phyloP scores from a whole-genome alignment of 2,888 invertebrate genomes.

The Mythimna lalbum region DNA sequence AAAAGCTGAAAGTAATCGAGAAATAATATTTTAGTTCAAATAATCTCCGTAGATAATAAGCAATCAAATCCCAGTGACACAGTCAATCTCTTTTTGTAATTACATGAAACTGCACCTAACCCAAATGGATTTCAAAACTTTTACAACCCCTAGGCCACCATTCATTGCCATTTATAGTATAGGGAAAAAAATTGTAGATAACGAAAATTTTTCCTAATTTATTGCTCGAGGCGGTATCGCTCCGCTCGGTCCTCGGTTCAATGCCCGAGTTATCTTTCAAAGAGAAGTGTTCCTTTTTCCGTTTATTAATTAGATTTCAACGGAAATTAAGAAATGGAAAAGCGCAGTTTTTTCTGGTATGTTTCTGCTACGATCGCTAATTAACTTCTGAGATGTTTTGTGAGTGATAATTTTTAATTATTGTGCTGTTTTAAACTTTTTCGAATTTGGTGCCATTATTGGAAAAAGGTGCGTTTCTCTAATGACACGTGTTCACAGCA shows the following conservation, averaged over 20 bases:
- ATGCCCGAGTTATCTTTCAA: conserved; percentile 68
- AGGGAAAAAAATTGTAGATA: conserved; percentile 46
- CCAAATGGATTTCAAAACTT: conserved; percentile 34
- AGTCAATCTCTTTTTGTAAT: neutral
- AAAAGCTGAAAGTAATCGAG: too few species aligned
- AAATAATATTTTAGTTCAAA: too few species aligned
- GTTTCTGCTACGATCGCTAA: conserved; percentile 39
- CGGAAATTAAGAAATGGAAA: conserved; percentile 66
- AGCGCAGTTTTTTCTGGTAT: conserved; percentile 57
- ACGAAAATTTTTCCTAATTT: conserved; percentile 62
- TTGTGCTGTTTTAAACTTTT: conserved; percentile 2
- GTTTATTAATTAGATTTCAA: conserved; percentile 65
- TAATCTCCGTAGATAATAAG: too few species aligned
- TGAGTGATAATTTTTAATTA: conserved; percentile 26
- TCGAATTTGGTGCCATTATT: neutral
- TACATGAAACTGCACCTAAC: neutral
- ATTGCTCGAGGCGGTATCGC: conserved; percentile 61
- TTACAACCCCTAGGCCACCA: conserved; percentile 19
- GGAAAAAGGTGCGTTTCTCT: too few species aligned
- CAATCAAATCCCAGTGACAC: neutral
- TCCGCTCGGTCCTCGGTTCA: conserved; percentile 60
- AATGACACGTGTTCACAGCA: too few species aligned
- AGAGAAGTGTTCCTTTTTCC: conserved; percentile 64
- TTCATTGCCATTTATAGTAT: conserved; percentile 31
- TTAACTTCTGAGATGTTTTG: conserved; percentile 40